A percentile compares a stretch with the other conserved stretches of the same genome.
Evolutionary conservation across 1,140 invertebrate species (phyloP).

Genomic region (Augochlora pura): DNA sequence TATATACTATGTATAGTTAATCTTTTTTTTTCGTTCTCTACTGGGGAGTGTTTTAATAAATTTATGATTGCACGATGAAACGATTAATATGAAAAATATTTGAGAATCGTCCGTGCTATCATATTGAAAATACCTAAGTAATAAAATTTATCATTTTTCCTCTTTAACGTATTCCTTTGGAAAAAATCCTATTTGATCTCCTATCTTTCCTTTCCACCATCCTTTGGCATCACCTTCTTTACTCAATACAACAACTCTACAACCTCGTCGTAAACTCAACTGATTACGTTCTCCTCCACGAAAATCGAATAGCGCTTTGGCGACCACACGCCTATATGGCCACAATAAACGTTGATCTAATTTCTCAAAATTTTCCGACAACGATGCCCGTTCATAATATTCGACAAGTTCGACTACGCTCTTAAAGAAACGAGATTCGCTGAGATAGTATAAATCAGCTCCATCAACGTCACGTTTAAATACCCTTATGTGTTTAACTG

Average conservation of each 20-base stretch:
- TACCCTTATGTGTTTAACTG: slow-evolving; percentile 96
- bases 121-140: slow-evolving; percentile 25
- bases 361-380: slow-evolving; percentile 95
- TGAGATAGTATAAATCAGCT: slow-evolving; percentile 87
- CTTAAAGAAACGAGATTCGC: slow-evolving; percentile 94
- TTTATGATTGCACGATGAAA: slow-evolving; percentile 46
- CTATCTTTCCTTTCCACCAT: slow-evolving; percentile 90
- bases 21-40: slow-evolving; percentile 23
- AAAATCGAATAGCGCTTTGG: slow-evolving; percentile 89
- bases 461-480: slow-evolving; percentile 83
- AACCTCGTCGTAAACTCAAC: slow-evolving; percentile 88
- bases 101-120: slow-evolving; percentile 22
- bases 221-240: slow-evolving; percentile 89
- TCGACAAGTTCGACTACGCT: slow-evolving; percentile 93
- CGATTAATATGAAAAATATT: slow-evolving; percentile 34
- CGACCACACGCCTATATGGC: slow-evolving; percentile 88
- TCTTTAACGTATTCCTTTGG: slow-evolving; percentile 84
- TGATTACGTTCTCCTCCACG: slow-evolving; percentile 88
- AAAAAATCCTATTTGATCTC: slow-evolving; percentile 84
- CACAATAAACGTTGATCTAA: slow-evolving; percentile 87
- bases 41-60: slow-evolving; percentile 45
- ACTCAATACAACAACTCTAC: slow-evolving; percentile 88
- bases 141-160: slow-evolving; percentile 63
- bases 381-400: slow-evolving; percentile 93
- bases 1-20: no score